A percentile compares a stretch with the other conserved stretches of the same genome.
Evolutionary conservation across 2,888 invertebrate genomes (phyloP).

Genomic region (Litoditis marina): DNA sequence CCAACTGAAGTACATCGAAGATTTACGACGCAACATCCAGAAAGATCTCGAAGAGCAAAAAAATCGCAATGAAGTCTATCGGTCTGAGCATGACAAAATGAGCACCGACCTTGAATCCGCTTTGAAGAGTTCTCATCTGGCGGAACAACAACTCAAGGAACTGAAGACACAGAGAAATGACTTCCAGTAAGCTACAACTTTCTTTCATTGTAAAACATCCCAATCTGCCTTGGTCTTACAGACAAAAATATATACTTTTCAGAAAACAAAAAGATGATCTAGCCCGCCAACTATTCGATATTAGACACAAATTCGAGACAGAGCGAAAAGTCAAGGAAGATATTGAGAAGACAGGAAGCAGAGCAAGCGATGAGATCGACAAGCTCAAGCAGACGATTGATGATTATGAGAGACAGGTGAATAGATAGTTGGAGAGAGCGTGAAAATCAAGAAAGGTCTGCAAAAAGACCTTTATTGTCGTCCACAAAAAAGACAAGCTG

Average conservation of each 20-base stretch:
- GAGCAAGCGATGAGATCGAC: conserved; percentile 55
- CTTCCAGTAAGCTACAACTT: conserved; percentile 38
- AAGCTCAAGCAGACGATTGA: conserved; percentile 47
- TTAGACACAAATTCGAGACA: conserved; percentile 48
- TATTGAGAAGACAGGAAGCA: conserved; percentile 33
- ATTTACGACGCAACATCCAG: conserved; percentile 36
- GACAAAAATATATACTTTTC: not conserved
- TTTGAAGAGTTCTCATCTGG: conserved; percentile 37
- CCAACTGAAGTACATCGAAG: conserved; percentile 39
- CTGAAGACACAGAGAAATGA: conserved; percentile 58
- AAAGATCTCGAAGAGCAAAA: conserved; percentile 47
- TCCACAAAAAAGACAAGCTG: not conserved
- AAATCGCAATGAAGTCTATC: conserved; percentile 42
- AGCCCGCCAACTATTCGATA: conserved; percentile 49
- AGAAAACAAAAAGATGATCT: conserved; percentile 58
- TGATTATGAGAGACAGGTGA: conserved; percentile 52
- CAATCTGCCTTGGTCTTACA: not conserved
- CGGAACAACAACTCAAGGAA: conserved; percentile 56
- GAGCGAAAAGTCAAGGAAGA: conserved; percentile 45
- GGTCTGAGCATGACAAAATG: conserved; percentile 46
- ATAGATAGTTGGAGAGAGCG: not conserved
- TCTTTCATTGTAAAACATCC: too few relatives aligned
- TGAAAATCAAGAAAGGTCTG: not conserved
- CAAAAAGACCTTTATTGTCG: not conserved
- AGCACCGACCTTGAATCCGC: conserved; percentile 40